Percentiles rank a stretch among this genome's conserved stretches.
Evolutionary conservation across 2,888 invertebrate species (phyloP).

Genomic region (Tyria jacobaeae): DNA sequence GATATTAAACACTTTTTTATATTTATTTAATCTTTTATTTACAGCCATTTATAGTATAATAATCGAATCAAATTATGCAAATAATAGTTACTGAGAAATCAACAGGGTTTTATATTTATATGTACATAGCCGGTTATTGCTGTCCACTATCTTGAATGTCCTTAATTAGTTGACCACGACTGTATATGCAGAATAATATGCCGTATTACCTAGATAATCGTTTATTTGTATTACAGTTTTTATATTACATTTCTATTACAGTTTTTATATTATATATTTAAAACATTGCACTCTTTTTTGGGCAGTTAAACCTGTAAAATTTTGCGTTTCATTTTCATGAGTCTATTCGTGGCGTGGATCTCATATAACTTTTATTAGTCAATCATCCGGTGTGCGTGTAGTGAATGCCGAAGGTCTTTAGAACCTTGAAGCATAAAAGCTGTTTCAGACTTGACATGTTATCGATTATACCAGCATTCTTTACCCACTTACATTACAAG

Average conservation of each 20-base stretch:
- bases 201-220: constrained; percentile 10
- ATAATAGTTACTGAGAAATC: too few relatives aligned
- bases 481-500: not conserved
- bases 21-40: too few relatives aligned
- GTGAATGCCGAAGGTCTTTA: constrained; percentile 53
- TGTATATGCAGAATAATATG: constrained; percentile 23
- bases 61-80: too few relatives aligned
- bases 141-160: too few relatives aligned
- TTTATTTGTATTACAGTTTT: constrained; percentile 11
- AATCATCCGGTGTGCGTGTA: constrained; percentile 40
- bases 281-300: too few relatives aligned
- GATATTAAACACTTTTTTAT: too few relatives aligned
- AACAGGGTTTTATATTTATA: too few relatives aligned
- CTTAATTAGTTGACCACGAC: too few relatives aligned
- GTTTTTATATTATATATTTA: too few relatives aligned
- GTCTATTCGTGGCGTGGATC: constrained; percentile 51
- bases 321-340: constrained; percentile 43
- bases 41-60: too few relatives aligned
- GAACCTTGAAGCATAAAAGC: constrained; percentile 27
- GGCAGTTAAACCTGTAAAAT: constrained; percentile 36
- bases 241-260: constrained; percentile 10
- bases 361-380: constrained; percentile 59
- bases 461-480: constrained; percentile 17
- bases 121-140: too few relatives aligned
- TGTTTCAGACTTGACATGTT: constrained; percentile 20